Evolutionary conservation across 2,113 vertebrate genomes (phyloP), one percentile per base, ranked within the genome.

Genomic region (Castor canadensis): DNA sequence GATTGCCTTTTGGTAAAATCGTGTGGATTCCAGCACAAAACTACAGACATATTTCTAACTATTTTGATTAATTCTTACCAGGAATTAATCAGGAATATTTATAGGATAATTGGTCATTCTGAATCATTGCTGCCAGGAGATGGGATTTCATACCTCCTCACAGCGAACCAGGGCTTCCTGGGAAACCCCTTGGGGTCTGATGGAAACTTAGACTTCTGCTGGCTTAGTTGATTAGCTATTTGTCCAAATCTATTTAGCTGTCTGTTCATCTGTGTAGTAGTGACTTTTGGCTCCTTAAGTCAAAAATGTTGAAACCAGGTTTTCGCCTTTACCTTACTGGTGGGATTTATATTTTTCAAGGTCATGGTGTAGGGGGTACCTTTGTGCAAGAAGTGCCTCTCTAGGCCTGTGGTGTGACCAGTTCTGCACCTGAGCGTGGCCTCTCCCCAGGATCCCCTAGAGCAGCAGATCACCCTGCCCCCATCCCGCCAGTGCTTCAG

Each of bases 401-500:
- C 11, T 47, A 35, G 32, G 8, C 45, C 19, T 19, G 2, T 16
- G 1, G 2, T 32, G 22, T 13, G 3, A 4, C 17, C n/a, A 38
- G 9, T 52, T 19, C n/a, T 6, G 43, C 0, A 5, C n/a, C n/a
- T 8, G 8, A 32, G 58, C 4, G 0, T 6, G 49, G 11, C 26
- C 12, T 64, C 19, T 38, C 64, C 60, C 10, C 16, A 54, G 38
- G 35, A 8, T 5, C 40, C 43, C 5, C 47, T 13, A 0, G 2
- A 6, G 38, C 12, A 47, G 9, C 38, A 22, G 35, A 9, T 30
- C 30, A 9, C 38, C 4, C 12, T 56, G 6, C 30, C 8, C 26
- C 6, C 0, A 3, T 24, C 67, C 17, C 20, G 0, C 2, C 32
- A 5, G 16, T 3, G 10, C 32, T 20, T 45, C 30, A 35, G 32